Percentiles rank a stretch among this genome's conserved stretches.
Conservation (phyloP, 2,797 vertebrate species). For the Babyrousa celebensis region DNA sequence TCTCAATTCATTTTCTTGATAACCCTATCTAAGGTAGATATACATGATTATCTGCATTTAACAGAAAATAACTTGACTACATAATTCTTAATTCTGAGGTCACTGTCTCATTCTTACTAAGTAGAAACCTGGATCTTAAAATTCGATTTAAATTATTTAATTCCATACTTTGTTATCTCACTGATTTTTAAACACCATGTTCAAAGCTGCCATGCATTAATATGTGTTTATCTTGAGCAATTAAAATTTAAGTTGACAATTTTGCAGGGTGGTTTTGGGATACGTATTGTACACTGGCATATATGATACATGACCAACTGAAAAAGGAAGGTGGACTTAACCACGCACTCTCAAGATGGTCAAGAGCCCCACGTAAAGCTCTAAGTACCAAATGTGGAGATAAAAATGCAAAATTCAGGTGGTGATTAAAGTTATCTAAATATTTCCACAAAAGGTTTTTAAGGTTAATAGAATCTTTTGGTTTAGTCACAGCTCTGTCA, state of each 20-base stretch:
- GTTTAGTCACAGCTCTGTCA: neutral
- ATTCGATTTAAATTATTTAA: neutral
- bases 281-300: neutral
- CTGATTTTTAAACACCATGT: neutral
- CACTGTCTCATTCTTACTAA: neutral
- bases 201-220: neutral
- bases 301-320: neutral
- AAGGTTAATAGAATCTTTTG: neutral
- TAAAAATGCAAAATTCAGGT: neutral
- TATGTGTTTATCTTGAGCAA: neutral
- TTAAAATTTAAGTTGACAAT: neutral
- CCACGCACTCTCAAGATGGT: neutral
- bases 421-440: neutral
- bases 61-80: neutral
- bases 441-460: neutral
- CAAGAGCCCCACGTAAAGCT: neutral
- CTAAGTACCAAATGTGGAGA: neutral
- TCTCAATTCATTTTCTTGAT: neutral
- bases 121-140: neutral
- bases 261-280: neutral
- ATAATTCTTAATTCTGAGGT: neutral
- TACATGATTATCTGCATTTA: neutral
- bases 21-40: neutral
- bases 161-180: neutral
- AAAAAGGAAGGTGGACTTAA: neutral